Evolutionary conservation across 2,888 invertebrate genomes (phyloP).

Genomic region (Lasius platythorax): DNA sequence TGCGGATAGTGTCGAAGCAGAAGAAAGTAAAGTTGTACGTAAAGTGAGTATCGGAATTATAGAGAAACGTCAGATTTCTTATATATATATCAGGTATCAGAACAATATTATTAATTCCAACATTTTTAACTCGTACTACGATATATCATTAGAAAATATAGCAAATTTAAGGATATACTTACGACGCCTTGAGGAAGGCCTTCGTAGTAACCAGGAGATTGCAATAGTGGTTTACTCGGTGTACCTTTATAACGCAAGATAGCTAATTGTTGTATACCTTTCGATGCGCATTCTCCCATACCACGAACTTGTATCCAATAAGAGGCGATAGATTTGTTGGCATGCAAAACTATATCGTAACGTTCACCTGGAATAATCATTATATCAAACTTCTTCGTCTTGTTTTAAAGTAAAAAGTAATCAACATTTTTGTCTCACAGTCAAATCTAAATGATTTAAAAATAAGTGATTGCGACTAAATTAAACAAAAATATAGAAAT

Average conservation of each 20-base stretch:
- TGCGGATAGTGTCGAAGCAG: not conserved
- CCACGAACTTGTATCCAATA: conserved; percentile 87
- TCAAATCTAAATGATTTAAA: too few relatives aligned
- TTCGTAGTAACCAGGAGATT: conserved; percentile 79
- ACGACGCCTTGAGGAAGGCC: conserved; percentile 76
- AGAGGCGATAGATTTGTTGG: conserved; percentile 85
- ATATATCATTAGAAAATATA: not conserved
- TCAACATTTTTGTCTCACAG: too few relatives aligned
- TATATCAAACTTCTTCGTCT: not conserved
- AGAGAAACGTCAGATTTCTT: too few relatives aligned
- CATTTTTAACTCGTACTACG: not conserved
- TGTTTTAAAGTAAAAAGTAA: not conserved
- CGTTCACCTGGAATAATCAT: conserved; percentile 87
- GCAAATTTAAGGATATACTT: conserved; percentile 27
- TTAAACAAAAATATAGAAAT: too few relatives aligned
- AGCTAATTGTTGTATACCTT: conserved; percentile 85
- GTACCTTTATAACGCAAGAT: conserved; percentile 85
- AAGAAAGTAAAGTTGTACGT: not conserved
- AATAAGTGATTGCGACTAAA: too few relatives aligned
- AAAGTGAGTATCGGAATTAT: too few relatives aligned
- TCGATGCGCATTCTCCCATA: conserved; percentile 85
- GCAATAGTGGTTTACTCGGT: conserved; percentile 77
- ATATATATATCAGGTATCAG: not conserved
- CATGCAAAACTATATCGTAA: conserved; percentile 88
- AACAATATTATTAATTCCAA: not conserved